Base-by-base conservation (phyloP, 1,140 invertebrate genomes). In the Cardiocondyla obscurior region DNA sequence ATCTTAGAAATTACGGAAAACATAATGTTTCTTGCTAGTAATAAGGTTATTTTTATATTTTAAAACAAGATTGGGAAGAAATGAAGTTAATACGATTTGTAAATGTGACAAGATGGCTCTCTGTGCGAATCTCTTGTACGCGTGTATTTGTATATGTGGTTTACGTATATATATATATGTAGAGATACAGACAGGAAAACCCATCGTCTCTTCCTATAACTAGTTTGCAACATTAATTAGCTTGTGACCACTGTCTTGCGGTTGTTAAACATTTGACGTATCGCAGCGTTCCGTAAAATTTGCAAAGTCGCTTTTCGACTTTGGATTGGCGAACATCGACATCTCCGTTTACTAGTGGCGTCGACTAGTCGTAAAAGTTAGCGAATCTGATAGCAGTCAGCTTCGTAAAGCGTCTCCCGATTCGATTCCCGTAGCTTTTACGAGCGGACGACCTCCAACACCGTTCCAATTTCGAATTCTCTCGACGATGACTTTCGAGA, bases 301-400 rank as follows among this genome's bases (percentile, higher is more conserved):
- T 49, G 30, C 44, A 67, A 79, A 67, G 36, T 67, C 33, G 36
- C 33, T 42, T 46, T 19, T 36, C 62, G 33, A 67, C 46, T 69
- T 53, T 22, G 22, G 62, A 69, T 69, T 69, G 28, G 36, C 74
- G 74, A 79, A 69, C 49, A 53, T 77, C 60, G 46, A 67, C 46
- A 14, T 79, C 49, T 64, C 49, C 73, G 42, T 74, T 82, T 51
- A 53, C 85, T 60, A 84, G 62, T 46, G 64, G 72, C 85, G 73
- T 74, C 57, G 81, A 70, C 64, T 72, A 76, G 60, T 85, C 86
- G 84, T 89, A 89, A 89, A 89, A 89, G 87, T 89, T 89, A 89
- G 84, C 84, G 64, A 81, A 77, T 85, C 86, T 65, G 84, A 89
- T 89, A 86, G 84, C 69, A 88, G 84, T 62, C 86, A 85, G 83